Base-by-base conservation (phyloP, 2,797 vertebrate genomes). In the Pseudochaenichthys georgianus region DNA sequence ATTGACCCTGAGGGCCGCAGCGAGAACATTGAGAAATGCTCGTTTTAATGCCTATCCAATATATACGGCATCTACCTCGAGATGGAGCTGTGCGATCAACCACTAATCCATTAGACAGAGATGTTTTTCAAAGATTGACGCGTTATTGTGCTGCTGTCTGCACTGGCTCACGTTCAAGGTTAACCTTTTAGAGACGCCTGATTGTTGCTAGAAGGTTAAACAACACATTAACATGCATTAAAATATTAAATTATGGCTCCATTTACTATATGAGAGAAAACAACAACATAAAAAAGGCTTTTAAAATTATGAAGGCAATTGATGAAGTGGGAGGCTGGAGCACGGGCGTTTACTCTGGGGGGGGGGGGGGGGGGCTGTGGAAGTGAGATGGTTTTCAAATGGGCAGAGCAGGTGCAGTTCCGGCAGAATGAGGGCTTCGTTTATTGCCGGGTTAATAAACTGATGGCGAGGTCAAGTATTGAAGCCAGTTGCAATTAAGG, bases 21-120 rank as follows among this genome's bases (percentile, higher is more conserved):
- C 88, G 93, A 96, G 96, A 96, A 96, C 97, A 96, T 95, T 95
- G 96, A 97, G 96, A 96, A 97, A 97, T 96, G 96, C 95, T 95
- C 84, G 91, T 96, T 97, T 97, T 97, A 97, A 97, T 97, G 96
- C 95, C 95, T 96, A 95, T 96, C 96, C 96, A 95, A 98, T 97
- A 97, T 96, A 97, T 96, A 96, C 91, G 92, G 96, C 95, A 94
- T 96, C 95, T 94, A 95, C 95, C 95, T 96, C 91, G 94, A 96
- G 90, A 89, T 94, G 94, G 93, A 93, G 78, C 94, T 93, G 93
- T 94, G 94, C 96, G 96, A 96, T 96, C 95, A 96, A 94, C 95
- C 95, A 94, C 95, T 95, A 95, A 96, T 97, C 96, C 96, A 97
- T 98, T 97, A 97, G 93, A 94, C 77, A 82, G n/a, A 95, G 95